Conservation (phyloP, 2,113 vertebrate species). For the Lagenorhynchus albirostris region DNA sequence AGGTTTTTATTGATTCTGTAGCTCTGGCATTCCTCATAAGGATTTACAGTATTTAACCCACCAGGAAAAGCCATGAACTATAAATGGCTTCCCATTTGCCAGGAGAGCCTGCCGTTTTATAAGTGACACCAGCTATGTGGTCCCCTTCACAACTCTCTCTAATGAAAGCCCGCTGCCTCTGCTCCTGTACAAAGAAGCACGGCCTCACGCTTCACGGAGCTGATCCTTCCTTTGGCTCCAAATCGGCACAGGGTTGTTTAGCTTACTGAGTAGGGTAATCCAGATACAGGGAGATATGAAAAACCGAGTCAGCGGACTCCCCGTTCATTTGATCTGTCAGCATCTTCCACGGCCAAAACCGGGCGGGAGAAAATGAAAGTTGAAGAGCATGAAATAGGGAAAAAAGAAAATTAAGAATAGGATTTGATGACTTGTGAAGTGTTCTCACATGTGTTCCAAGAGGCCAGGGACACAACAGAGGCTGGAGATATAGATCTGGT, state of each 20-base stretch:
- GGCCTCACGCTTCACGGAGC: background rate
- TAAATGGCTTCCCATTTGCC: conserved; percentile 68
- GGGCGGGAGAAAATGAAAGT: conserved; percentile 33
- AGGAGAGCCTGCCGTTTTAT: conserved; percentile 54
- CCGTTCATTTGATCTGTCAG: conserved; percentile 4
- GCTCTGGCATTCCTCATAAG: conserved; percentile 57
- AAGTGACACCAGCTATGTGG: conserved; percentile 60
- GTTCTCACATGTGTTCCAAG: background rate
- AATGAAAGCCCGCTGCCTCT: conserved; percentile 14
- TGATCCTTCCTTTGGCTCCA: conserved; percentile 9
- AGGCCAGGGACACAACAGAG: accelerated
- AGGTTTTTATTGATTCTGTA: conserved; percentile 62
- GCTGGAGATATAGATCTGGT: accelerated
- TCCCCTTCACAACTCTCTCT: conserved; percentile 40
- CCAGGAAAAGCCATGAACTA: conserved; percentile 70
- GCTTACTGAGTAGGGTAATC: background rate
- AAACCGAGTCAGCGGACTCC: accelerated
- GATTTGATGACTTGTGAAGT: background rate
- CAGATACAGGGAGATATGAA: background rate
- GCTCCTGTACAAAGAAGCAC: background rate
- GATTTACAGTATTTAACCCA: conserved; percentile 73
- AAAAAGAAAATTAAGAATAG: conserved; percentile 21
- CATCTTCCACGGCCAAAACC: background rate
- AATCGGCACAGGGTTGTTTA: background rate
- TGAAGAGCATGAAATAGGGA: conserved; percentile 57